A percentile compares a stretch with the other conserved stretches of the same genome.
Conservation (phyloP, 92 coral and sea anemone species). For the Bergia sp. region DNA sequence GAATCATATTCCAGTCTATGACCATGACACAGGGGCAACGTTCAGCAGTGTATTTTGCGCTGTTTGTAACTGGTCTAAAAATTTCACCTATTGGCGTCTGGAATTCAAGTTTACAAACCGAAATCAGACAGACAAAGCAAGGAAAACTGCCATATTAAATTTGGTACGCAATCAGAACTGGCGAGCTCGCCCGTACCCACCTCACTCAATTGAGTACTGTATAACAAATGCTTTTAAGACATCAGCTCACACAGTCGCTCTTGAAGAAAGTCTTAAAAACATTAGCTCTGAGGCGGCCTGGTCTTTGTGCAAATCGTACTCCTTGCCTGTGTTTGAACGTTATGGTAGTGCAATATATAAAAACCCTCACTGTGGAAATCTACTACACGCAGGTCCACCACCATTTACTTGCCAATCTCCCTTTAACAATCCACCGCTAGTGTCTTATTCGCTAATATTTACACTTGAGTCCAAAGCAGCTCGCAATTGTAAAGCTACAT, state of each 20-base stretch:
- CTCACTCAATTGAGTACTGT: not conserved
- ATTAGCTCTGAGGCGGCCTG: not conserved
- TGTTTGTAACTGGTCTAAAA: conserved; percentile 18
- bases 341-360: not conserved
- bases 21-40: not conserved
- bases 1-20: conserved; percentile 14
- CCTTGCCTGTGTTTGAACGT: not conserved
- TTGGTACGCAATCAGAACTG: not conserved
- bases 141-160: not conserved
- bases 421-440: not conserved
- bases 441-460: not conserved
- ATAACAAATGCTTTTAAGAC: not conserved
- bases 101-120: not conserved
- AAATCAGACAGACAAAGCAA: not conserved
- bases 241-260: not conserved
- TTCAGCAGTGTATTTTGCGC: conserved; percentile 22
- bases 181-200: not conserved
- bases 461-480: not conserved
- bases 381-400: not conserved
- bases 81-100: conserved; percentile 6
- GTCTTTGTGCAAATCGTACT: not conserved
- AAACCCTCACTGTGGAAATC: conserved; percentile 14
- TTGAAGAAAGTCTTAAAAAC: not conserved
- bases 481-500: not conserved
- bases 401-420: not conserved